Percentiles rank a stretch among this genome's conserved stretches.
Evolutionary conservation across 2,888 invertebrate species (phyloP).

Genomic region (Gymnocheta viridis): DNA sequence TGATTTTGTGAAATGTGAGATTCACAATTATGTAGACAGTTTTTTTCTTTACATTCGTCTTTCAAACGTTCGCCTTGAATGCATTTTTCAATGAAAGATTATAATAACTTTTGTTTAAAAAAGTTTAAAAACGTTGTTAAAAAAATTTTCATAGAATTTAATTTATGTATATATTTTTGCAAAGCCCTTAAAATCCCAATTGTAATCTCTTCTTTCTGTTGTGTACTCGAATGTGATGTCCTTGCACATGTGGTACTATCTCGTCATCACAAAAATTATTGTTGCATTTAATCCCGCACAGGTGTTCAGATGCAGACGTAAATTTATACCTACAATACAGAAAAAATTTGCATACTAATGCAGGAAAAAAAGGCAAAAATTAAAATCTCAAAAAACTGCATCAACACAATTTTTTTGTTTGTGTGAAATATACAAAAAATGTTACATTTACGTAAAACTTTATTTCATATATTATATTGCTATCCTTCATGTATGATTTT

Average conservation of each 20-base stretch:
- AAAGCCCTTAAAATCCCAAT: constrained; percentile 2
- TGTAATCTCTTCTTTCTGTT: constrained; percentile 5
- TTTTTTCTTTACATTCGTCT: background rate
- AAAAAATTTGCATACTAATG: constrained; percentile 40
- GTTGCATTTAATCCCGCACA: constrained; percentile 58
- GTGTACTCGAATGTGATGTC: background rate
- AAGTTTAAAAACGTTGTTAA: background rate
- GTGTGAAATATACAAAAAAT: no score
- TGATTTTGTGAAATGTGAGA: no score
- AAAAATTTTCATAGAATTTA: background rate
- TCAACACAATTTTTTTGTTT: constrained; percentile 53
- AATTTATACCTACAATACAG: constrained; percentile 12
- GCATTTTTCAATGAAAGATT: background rate
- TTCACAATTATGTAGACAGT: background rate
- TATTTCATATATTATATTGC: background rate
- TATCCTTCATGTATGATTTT: constrained; percentile 4
- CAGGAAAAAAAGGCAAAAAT: constrained; percentile 2
- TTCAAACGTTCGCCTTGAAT: background rate
- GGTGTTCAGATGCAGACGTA: constrained; percentile 65
- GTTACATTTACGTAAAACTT: background rate
- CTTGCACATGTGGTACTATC: background rate
- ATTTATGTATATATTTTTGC: background rate
- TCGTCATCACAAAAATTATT: constrained; percentile 30
- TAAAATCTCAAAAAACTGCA: constrained; percentile 20
- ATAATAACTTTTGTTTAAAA: background rate